These are phyloP conservation scores for Drosophila sturtevanti DNA, from an alignment of 1,140 invertebrate genomes.

Conservation along the genomic window DNA sequence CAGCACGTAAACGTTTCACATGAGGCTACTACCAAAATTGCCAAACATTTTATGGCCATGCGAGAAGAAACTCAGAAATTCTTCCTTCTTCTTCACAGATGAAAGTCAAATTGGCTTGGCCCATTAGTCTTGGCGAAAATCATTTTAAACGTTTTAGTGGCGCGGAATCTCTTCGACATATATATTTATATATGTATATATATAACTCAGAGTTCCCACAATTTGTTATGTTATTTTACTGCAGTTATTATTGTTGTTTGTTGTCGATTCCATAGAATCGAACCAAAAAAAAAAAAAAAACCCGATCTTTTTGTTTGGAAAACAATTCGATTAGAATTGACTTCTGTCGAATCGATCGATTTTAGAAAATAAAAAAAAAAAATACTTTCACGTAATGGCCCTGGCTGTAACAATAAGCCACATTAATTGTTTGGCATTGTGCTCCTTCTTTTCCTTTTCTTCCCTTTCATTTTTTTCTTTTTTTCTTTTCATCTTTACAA, in stretches of 20 bases:
- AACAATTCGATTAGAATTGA: conserved; percentile 81
- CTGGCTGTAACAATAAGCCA: conserved; percentile 65
- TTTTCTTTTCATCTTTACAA: conserved; percentile 29
- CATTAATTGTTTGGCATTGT: conserved; percentile 79
- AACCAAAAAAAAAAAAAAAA: too few relatives aligned
- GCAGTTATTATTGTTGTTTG: conserved; percentile 33
- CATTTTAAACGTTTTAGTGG: conserved; percentile 77
- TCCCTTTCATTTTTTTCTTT: neutral
- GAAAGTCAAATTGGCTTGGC: conserved; percentile 74
- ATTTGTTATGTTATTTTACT: conserved; percentile 40
- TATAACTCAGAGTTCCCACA: conserved; percentile 64
- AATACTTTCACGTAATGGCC: conserved; percentile 69
- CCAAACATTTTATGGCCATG: conserved; percentile 65
- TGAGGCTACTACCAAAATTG: conserved; percentile 60
- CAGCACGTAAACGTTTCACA: conserved; percentile 75
- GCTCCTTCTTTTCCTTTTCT: conserved; percentile 6
- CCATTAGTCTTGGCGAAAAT: conserved; percentile 71
- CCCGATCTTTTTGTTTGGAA: conserved; percentile 59
- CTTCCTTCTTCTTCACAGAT: conserved; percentile 41
- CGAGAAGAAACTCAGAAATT: conserved; percentile 66
- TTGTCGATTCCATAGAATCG: conserved; percentile 51
- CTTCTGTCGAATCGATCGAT: conserved; percentile 68
- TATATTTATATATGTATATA: neutral
- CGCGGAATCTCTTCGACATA: conserved; percentile 48
- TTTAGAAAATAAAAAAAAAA: conserved; percentile 35